Evolutionary conservation across 53 echinoderm and acorn worm genomes (phyloP), one percentile per base, ranked within the genome.

Genomic region (Zoroaster sp.): DNA sequence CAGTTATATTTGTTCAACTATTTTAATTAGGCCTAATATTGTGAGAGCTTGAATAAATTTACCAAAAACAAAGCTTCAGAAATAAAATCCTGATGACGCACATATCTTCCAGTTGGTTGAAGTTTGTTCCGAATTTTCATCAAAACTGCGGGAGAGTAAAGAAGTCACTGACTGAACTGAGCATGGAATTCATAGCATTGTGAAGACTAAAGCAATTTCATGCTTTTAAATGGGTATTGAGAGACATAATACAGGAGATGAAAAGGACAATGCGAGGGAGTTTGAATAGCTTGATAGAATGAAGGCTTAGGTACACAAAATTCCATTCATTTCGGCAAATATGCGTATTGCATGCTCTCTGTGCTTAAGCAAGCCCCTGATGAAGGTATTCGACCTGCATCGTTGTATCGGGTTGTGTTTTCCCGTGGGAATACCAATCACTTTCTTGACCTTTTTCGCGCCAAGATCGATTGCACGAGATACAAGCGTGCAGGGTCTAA

Each of bases 371-470:
- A 25, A 43, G 40, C 7, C 28, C 5, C 43, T 28, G 25, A 28
- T 21, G 28, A 42, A 34, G 31, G 30, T n/a, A 76, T n/a, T n/a
- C n/a, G n/a, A n/a, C n/a, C n/a, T n/a, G n/a, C n/a, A n/a, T 76
- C 52, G 76, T 7, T 34, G 17, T 0, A 18, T 3, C 76, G 34
- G 28, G 6, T 46, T 44, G 47, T 49, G 34, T 47, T 76, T 49
- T 15, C 76, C 51, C 30, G 13, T 25, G 21, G 23, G 76, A 76
- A 76, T 76, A 76, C 76, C 47, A 76, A 76, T 76, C 46, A 5
- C 30, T 76, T 76, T 25, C 17, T 7, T 47, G 76, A 46, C 52
- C 76, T 1, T 20, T 25, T 75, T 47, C 46, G 46, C 76, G 35
- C 33, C 52, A 33, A 34, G 76, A 76, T 76, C 76, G 76, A 76